Percentiles rank a stretch among this genome's conserved stretches.
phyloP scores from a whole-genome alignment of 2,113 vertebrate genomes.

The Alosa alosa region DNA sequence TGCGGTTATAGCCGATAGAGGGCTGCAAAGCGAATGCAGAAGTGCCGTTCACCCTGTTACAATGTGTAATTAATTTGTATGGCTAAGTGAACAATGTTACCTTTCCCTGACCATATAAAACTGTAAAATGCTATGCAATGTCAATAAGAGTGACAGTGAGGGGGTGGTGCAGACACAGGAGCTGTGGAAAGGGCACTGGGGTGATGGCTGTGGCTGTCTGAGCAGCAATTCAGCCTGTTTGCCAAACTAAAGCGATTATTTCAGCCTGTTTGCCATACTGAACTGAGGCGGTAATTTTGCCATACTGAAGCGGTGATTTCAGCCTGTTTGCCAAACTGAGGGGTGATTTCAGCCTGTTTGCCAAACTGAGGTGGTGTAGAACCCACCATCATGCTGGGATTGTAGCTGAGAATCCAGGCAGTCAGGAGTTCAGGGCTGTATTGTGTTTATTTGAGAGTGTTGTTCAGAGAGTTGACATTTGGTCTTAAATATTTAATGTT shows the following conservation, averaged over 20 bases:
- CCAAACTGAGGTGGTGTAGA: neutral
- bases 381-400: neutral
- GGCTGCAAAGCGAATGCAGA: too few species aligned
- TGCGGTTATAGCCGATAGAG: too few species aligned
- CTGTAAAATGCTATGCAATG: too few species aligned
- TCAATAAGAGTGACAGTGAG: too few species aligned
- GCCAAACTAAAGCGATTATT: too few species aligned
- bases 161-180: neutral
- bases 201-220: neutral
- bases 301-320: neutral
- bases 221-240: neutral
- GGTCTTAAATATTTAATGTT: conserved; percentile 14
- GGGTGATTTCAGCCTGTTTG: too few species aligned
- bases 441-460: conserved; percentile 23
- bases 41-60: too few species aligned
- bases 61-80: neutral
- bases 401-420: neutral
- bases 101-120: too few species aligned
- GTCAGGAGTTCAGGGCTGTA: conserved; percentile 27
- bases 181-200: neutral
- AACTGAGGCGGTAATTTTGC: too few species aligned
- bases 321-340: neutral
- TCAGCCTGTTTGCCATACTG: too few species aligned
- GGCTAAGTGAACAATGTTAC: too few species aligned
- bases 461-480: conserved; percentile 5